phyloP scores from a whole-genome alignment of 2,797 vertebrate species.

The Peromyscus nudipes region DNA sequence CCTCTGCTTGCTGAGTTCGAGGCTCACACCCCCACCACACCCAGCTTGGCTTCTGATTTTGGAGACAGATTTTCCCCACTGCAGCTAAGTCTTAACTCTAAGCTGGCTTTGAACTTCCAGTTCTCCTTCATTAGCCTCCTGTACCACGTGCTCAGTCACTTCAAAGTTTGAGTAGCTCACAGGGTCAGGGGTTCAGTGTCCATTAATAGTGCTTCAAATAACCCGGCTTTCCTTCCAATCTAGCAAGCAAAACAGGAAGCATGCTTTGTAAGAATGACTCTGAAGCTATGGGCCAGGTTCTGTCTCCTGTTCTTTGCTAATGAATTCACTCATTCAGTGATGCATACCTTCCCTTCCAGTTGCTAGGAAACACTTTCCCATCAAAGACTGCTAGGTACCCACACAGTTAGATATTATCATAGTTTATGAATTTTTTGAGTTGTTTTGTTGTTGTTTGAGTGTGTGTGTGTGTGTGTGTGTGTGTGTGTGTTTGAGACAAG shows the following conservation, averaged over 20 bases:
- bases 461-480: too few species aligned
- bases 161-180: neutral
- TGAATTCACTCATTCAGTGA: constrained; percentile 54
- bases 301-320: constrained; percentile 49
- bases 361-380: constrained; percentile 66
- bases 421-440: neutral
- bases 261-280: neutral
- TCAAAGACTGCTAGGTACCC: constrained; percentile 67
- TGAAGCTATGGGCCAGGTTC: neutral
- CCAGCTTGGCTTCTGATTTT: neutral
- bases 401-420: constrained; percentile 4
- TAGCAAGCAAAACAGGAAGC: neutral
- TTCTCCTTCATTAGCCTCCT: neutral
- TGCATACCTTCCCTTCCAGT: constrained; percentile 39
- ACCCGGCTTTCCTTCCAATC: neutral
- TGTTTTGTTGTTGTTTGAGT: neutral
- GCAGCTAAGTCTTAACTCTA: neutral
- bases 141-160: too few species aligned
- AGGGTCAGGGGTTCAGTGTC: neutral
- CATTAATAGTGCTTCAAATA: neutral
- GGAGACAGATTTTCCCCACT: neutral
- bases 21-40: neutral
- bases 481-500: neutral
- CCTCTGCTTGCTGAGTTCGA: neutral
- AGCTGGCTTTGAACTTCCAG: neutral